Evolutionary conservation across 2,797 vertebrate genomes (phyloP), one percentile per base, ranked within the genome.

Genomic region (Sebastiscus albofasciatus): DNA sequence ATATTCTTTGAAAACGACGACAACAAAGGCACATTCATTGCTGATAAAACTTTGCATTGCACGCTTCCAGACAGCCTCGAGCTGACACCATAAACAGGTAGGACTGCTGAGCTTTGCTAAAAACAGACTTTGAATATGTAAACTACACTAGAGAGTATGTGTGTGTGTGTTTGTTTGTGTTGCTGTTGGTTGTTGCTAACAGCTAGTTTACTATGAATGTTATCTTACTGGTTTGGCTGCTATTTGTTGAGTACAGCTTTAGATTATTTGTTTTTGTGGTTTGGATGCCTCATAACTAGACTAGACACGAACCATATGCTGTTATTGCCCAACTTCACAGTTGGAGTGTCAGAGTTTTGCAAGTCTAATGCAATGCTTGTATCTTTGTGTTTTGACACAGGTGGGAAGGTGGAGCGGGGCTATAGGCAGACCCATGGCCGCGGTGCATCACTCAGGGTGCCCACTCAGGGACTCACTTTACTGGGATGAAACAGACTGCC

Each of bases 401-500:
- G 66, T 78, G 26, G 46, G 27, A 80, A 79, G 12, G 54, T 72
- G 70, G 68, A 65, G 54, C 73, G 20, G 29, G 72, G 49, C 68
- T 46, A 6, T 20, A 68, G 59, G 20, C 59, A 49, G 75, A 83
- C 34, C 26, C 60, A 93, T 97, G 96, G 93, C 94, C 31, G 68
- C 90, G 14, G 73, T 83, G 9, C 84, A 88, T 77, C 89, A 86
- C 74, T 82, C 88, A 18, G 82, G 81, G 4, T 80, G 85, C 77
- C 86, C 92, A 16, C 84, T 90, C 72, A 92, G 93, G 54, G 74
- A 94, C 69, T 93, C 93, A 8, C 90, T 95, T 54, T 85, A 91
- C 85, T 98, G 97, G 97, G 97, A 97, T 81, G 97, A 98, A 93
- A 97, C 96, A 0, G 97, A 97, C 67, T 97, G 97, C 87, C 90